phyloP scores from a whole-genome alignment of 2,888 invertebrate genomes.

The Agrypnus murinus region DNA sequence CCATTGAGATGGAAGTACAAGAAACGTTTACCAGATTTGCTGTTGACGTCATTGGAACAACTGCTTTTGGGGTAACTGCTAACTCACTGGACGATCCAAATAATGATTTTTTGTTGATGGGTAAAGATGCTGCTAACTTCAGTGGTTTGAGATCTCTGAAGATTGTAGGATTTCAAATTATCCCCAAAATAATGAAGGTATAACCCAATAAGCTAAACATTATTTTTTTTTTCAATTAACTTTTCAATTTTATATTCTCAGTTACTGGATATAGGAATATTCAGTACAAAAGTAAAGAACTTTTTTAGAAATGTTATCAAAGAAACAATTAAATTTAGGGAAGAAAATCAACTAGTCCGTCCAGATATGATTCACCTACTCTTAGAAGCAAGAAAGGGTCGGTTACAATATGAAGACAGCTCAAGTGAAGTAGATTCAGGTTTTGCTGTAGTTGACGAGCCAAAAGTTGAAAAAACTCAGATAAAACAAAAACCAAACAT shows the following conservation, averaged over 20 bases:
- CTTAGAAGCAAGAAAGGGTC: slow-evolving; percentile 72
- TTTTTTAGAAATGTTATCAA: slow-evolving; percentile 3
- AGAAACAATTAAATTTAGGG: slow-evolving; percentile 1
- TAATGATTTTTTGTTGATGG: slow-evolving; percentile 74
- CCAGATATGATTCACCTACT: slow-evolving; percentile 75
- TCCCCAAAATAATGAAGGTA: slow-evolving; percentile 37
- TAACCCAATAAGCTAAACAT: neutral
- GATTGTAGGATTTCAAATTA: slow-evolving; percentile 11
- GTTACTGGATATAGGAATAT: neutral
- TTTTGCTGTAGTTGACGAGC: slow-evolving; percentile 52
- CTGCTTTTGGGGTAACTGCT: slow-evolving; percentile 73
- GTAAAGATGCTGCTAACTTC: slow-evolving; percentile 71
- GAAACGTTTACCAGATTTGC: slow-evolving; percentile 71
- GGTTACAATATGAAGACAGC: slow-evolving; percentile 59
- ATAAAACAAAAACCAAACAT: neutral
- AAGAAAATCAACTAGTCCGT: slow-evolving; percentile 70
- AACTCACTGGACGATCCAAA: slow-evolving; percentile 73
- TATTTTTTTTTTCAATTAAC: too few relatives aligned
- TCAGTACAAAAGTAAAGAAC: slow-evolving; percentile 7
- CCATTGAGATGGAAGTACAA: slow-evolving; percentile 65
- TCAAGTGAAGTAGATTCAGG: slow-evolving; percentile 27
- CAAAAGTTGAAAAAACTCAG: neutral
- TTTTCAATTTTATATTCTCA: too few relatives aligned
- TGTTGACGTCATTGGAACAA: slow-evolving; percentile 74
- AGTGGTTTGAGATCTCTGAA: slow-evolving; percentile 54